Evolutionary conservation across 2,797 vertebrate species (phyloP), one percentile per base, ranked within the genome.

Genomic region (Atherinosoma microstoma): DNA sequence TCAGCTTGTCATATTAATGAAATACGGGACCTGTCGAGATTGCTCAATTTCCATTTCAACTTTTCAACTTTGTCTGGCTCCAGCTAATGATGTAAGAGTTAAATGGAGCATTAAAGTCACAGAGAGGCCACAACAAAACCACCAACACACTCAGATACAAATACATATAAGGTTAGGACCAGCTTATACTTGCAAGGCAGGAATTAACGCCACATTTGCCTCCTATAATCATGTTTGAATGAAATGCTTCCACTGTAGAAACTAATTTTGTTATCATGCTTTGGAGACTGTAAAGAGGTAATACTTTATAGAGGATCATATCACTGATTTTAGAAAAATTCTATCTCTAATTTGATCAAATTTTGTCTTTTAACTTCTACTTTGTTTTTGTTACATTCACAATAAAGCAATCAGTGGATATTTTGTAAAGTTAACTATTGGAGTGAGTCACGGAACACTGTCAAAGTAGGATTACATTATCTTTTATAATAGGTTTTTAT

Each of bases 31-130:
- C 82, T 78, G 82, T 88, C 18, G 68, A 79, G 90, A 89, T 94
- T 94, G 92, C 92, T 92, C 92, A 94, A 94, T 85, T 88, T 91
- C 89, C 85, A 85, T 67, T 90, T 94, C 88, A 94, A 93, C 94
- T 94, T 94, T 93, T 93, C 75, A 94, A 93, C 90, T 91, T 88
- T 84, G 91, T 79, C 83, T 85, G 83, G 88, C 87, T 91, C 86
- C 85, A 84, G 76, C 74, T 87, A 80, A 88, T 88, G 88, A 93
- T 89, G 88, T 85, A 85, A 92, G 90, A 91, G 91, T 90, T 89
- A 87, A 92, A 91, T 91, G 56, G 84, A 90, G 90, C 88, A 78
- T 87, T 86, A 79, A 83, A 87, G 90, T 91, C 87, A 87, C n/a
- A 18, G 75, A 76, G 84, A 88, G 90, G 88, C 87, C 75, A 79